Base-by-base conservation (phyloP, 2,797 vertebrate species). In the Hephaestus fuliginosus region DNA sequence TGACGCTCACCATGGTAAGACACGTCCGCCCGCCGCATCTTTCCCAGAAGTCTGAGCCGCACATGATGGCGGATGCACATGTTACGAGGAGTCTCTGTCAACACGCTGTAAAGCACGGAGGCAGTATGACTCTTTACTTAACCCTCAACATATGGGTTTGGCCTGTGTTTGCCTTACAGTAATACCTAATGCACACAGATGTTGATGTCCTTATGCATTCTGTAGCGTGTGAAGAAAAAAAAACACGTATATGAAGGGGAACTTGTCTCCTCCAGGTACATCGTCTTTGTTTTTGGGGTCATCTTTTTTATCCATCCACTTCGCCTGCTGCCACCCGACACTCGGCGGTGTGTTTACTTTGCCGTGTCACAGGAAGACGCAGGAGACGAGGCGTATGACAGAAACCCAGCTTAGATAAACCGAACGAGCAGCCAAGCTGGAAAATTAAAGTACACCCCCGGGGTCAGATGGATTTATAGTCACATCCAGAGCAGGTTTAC, bases 1-100 rank as follows among this genome's bases (percentile, higher is more conserved):
- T 99, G 98, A 99, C 98, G 0, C 97, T 99, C 81, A 99, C 98
- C 7, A 97, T 97, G 98, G 98, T 99, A 96, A 97, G 97, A 83
- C 25, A 2, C 55, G 1, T 33, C 46, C 3, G 5, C 52, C 39
- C 55, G 4, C 56, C 10, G 17, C 66, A 3, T 10, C 52, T 51
- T 66, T 46, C 68, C 58, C 57, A 53, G 36, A 72, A 75, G 62
- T 22, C 33, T 5, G 36, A 5, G 28, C 14, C 12, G 46, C 64
- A 15, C 44, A 11, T 33, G 41, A 25, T 79, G 17, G 7, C 51
- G 13, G 44, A 57, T 55, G 49, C 39, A 36, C 58, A 57, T 20
- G 7, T 72, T 33, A 70, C n/a, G 36, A 51, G 36, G 18, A 20
- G 76, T 46, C 52, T 70, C 25, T 78, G 58, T 51, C 60, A 82